These are phyloP conservation scores for Acrocephalus kingi DNA, from an alignment of 2,113 vertebrate species.

Conservation along the genomic window DNA sequence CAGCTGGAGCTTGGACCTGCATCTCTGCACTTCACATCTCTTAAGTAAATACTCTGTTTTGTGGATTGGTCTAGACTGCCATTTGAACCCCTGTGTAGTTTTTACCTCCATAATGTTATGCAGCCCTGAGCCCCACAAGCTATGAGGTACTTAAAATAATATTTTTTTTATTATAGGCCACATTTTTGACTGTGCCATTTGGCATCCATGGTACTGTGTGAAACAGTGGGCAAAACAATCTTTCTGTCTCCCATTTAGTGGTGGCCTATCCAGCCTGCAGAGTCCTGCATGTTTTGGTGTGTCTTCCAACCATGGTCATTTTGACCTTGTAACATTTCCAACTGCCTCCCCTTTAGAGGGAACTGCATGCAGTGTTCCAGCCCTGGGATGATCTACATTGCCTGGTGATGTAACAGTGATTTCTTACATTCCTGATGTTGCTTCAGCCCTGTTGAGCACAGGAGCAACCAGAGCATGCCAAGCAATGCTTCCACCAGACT, in stretches of 20 bases:
- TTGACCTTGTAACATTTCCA: background rate
- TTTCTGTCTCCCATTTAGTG: background rate
- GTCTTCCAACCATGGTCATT: background rate
- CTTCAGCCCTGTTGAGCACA: background rate
- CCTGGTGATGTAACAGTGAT: background rate
- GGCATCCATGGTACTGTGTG: background rate
- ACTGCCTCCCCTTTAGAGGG: background rate
- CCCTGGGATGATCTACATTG: background rate
- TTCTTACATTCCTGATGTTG: background rate
- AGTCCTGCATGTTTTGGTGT: background rate
- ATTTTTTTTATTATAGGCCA: background rate
- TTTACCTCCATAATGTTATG: background rate
- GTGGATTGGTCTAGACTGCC: background rate
- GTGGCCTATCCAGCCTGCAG: background rate
- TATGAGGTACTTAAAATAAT: background rate
- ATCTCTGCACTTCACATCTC: background rate
- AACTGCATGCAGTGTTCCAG: background rate
- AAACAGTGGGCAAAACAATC: background rate
- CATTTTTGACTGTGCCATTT: background rate
- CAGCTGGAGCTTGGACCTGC: background rate
- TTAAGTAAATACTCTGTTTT: background rate
- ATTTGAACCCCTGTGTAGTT: background rate
- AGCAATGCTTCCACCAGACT: background rate
- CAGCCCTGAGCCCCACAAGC: background rate
- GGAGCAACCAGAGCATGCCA: background rate